Percentiles rank a stretch among this genome's conserved stretches.
Evolutionary conservation across 2,888 invertebrate species (phyloP).

Genomic region (Ichneumoninae sp.): DNA sequence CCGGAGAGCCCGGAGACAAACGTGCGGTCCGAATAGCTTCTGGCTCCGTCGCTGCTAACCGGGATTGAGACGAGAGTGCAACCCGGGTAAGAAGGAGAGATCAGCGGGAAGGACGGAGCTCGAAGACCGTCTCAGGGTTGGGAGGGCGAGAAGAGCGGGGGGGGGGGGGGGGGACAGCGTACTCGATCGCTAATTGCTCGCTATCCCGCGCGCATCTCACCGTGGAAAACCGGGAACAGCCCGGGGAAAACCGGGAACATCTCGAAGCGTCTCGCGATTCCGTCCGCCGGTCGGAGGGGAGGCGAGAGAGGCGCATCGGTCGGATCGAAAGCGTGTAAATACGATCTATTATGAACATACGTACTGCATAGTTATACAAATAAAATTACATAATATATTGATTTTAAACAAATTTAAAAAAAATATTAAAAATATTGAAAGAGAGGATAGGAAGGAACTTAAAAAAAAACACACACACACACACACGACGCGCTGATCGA

Average conservation of each 20-base stretch:
- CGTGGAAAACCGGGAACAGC: background rate
- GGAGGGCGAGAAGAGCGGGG: background rate
- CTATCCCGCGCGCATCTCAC: background rate
- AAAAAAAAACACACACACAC: background rate
- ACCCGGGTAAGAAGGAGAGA: constrained; percentile 8
- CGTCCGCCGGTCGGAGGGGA: constrained; percentile 52
- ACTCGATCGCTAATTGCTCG: constrained; percentile 40
- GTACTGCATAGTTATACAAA: constrained; percentile 32
- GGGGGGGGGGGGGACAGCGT: background rate
- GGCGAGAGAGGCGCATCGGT: constrained; percentile 29
- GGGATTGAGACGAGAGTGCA: constrained; percentile 41
- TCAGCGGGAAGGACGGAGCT: constrained; percentile 6
- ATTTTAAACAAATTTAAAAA: constrained; percentile 19
- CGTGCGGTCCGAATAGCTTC: constrained; percentile 25
- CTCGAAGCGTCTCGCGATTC: constrained; percentile 43
- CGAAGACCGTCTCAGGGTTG: background rate
- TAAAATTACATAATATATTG: constrained; percentile 42
- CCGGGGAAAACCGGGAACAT: constrained; percentile 15
- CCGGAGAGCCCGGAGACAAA: constrained; percentile 32
- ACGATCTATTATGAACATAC: constrained; percentile 53
- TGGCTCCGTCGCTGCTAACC: constrained; percentile 3
- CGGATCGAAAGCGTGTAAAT: constrained; percentile 51
- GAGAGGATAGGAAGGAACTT: background rate
- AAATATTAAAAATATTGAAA: background rate
- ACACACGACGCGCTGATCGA: constrained; percentile 58